Base-by-base conservation (phyloP, 2,888 invertebrate species). In the Endotricha flammealis region DNA sequence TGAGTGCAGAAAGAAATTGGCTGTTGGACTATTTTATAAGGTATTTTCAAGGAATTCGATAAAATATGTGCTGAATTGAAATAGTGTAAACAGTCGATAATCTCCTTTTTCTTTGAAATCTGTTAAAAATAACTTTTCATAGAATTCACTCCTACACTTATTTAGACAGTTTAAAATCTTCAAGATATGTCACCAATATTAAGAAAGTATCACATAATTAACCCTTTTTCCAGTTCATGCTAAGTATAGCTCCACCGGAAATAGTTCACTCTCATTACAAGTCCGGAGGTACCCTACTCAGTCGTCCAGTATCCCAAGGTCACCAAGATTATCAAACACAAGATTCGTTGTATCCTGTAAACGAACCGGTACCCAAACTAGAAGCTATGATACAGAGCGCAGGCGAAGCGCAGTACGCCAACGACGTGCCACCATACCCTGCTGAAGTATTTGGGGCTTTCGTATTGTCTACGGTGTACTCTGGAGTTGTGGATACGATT, bases 1-100 rank as follows among this genome's bases (percentile, higher is more conserved):
- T 0, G 87, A 86, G 29, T 93, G 91, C 51, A 87, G 95, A 12
- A 91, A 90, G 56, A 88, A 89, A 29, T 69, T 96, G 13, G 93
- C 95, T 0, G 79, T 92, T 36, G 88, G 91, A 9, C 76, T 96
- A 1, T 91, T 96, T 54, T 96, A 95, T 65, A 96, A 95, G 89
- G 93, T 92, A 66, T 57, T 39, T n/a, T n/a, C n/a, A n/a, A n/a
- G n/a, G n/a, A n/a, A n/a, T n/a, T n/a, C n/a, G n/a, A n/a, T n/a
- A n/a, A n/a, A n/a, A n/a, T n/a, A n/a, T n/a, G n/a, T n/a, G n/a
- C n/a, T n/a, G n/a, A n/a, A n/a, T n/a, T n/a, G n/a, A n/a, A n/a
- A n/a, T n/a, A n/a, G n/a, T n/a, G n/a, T n/a, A n/a, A n/a, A n/a
- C n/a, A n/a, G n/a, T n/a, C n/a, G n/a, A n/a, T n/a, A n/a, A n/a